A percentile compares a stretch with the other conserved stretches of the same genome.
These are phyloP conservation scores for Penaeus indicus DNA, from an alignment of 1,140 invertebrate species.

Conservation along the genomic window DNA sequence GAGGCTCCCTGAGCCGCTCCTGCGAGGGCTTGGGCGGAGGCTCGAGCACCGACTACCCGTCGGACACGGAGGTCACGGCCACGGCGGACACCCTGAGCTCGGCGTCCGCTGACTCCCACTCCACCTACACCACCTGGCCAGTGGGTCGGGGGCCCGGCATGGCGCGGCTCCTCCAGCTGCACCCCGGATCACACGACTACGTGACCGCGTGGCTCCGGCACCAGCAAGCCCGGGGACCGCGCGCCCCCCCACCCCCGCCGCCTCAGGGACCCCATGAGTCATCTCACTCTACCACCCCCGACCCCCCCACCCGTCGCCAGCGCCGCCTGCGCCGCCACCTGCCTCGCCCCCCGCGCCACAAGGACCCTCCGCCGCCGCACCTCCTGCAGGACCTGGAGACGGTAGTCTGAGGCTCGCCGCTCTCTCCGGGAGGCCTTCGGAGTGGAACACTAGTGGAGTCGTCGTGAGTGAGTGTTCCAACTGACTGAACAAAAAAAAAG, in stretches of 20 bases:
- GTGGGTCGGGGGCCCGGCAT: conserved; percentile 57
- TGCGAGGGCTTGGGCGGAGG: conserved; percentile 56
- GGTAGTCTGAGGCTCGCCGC: conserved; percentile 31
- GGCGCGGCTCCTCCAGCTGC: conserved; percentile 55
- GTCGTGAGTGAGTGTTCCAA: too few species aligned
- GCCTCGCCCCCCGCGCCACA: conserved; percentile 45
- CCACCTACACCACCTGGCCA: conserved; percentile 65
- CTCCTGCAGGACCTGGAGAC: conserved; percentile 56
- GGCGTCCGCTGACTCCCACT: conserved; percentile 58
- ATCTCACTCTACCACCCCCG: conserved; percentile 47
- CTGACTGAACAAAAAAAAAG: too few species aligned
- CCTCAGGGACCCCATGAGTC: conserved; percentile 41
- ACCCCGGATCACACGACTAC: conserved; percentile 57
- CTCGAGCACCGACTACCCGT: conserved; percentile 65
- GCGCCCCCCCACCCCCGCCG: conserved; percentile 37
- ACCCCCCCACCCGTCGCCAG: conserved; percentile 26
- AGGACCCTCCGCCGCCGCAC: conserved; percentile 52
- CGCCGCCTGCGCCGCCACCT: conserved; percentile 43
- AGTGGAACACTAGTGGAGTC: too few species aligned
- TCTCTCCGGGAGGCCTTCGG: too few species aligned
- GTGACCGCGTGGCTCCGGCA: conserved; percentile 61
- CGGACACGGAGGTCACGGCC: conserved; percentile 61
- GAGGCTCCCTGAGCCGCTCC: conserved; percentile 41
- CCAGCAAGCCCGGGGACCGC: conserved; percentile 47
- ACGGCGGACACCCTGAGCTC: conserved; percentile 53